A percentile compares a stretch with the other conserved stretches of the same genome.
These are phyloP conservation scores for Sisyra terminalis DNA, from an alignment of 2,888 invertebrate species.

Conservation along the genomic window DNA sequence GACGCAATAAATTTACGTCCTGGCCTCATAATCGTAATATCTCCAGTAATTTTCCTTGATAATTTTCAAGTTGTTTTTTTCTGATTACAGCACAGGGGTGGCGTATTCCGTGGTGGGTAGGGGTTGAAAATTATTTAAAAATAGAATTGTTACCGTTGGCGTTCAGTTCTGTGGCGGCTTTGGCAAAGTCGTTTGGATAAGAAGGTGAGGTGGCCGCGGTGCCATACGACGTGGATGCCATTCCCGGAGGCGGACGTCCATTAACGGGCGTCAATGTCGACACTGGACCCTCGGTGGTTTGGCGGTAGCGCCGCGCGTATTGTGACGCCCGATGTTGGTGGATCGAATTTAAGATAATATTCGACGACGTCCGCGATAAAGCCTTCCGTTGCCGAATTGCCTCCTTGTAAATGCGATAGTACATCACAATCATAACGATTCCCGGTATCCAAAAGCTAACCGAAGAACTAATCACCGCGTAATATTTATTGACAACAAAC, in stretches of 20 bases:
- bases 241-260: conserved; percentile 41
- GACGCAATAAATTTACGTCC: too few species aligned
- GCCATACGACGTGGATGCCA: conserved; percentile 32
- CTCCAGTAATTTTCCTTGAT: too few species aligned
- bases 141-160: conserved; percentile 41
- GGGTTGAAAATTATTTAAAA: not conserved
- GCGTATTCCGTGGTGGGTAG: too few species aligned
- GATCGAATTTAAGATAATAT: conserved; percentile 69
- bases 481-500: conserved; percentile 74
- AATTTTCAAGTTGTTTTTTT: too few species aligned
- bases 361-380: conserved; percentile 68
- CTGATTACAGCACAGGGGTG: not conserved
- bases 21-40: too few species aligned
- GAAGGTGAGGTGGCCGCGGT: conserved; percentile 29
- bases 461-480: conserved; percentile 76
- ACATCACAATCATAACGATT: conserved; percentile 83
- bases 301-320: conserved; percentile 42
- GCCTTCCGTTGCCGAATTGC: conserved; percentile 71
- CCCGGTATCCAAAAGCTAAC: conserved; percentile 91
- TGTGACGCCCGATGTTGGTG: conserved; percentile 67
- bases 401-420: conserved; percentile 69
- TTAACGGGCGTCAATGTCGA: conserved; percentile 26
- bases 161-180: conserved; percentile 52
- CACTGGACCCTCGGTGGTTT: conserved; percentile 23
- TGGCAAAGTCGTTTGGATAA: conserved; percentile 32